phyloP scores from a whole-genome alignment of 1,140 invertebrate species.

The Brachionus rotundiformis region DNA sequence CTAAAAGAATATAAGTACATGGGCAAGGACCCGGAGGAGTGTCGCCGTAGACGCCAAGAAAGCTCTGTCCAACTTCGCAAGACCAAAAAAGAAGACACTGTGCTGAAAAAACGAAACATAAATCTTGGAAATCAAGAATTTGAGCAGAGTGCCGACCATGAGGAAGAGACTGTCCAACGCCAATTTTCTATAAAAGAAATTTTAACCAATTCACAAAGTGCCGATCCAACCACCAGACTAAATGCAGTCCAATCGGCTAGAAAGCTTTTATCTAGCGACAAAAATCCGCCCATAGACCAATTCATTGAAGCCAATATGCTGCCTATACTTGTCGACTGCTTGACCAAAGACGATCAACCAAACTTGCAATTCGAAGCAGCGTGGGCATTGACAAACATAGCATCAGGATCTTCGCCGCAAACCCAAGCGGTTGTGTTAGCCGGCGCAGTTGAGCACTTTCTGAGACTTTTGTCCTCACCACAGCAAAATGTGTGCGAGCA shows the following conservation, averaged over 20 bases:
- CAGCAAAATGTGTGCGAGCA: conserved; percentile 98
- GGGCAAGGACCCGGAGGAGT: conserved; percentile 51
- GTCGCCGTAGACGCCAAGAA: conserved; percentile 36
- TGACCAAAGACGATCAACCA: conserved; percentile 81
- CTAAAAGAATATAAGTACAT: conserved; percentile 51
- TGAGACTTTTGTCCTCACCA: conserved; percentile 81
- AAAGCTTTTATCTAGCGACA: conserved; percentile 91
- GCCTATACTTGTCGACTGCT: conserved; percentile 85
- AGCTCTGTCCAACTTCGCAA: neutral
- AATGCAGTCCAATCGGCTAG: conserved; percentile 65
- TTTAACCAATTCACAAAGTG: neutral
- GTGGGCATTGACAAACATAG: conserved; percentile 98
- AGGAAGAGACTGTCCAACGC: neutral
- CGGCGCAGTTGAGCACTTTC: conserved; percentile 90
- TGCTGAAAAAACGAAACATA: conserved; percentile 37
- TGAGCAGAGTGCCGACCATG: neutral
- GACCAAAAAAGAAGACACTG: conserved; percentile 48
- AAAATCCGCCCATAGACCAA: conserved; percentile 97
- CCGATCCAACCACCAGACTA: conserved; percentile 52
- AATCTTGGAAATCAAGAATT: too few relatives aligned
- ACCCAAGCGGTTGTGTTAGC: conserved; percentile 65
- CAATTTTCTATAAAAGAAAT: neutral
- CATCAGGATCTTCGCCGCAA: conserved; percentile 91
- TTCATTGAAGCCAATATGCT: conserved; percentile 89
- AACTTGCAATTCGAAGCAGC: conserved; percentile 96